These are phyloP conservation scores for Paracentrotus lividus DNA, from an alignment of 53 echinoderm and acorn worm genomes.

Conservation along the genomic window DNA sequence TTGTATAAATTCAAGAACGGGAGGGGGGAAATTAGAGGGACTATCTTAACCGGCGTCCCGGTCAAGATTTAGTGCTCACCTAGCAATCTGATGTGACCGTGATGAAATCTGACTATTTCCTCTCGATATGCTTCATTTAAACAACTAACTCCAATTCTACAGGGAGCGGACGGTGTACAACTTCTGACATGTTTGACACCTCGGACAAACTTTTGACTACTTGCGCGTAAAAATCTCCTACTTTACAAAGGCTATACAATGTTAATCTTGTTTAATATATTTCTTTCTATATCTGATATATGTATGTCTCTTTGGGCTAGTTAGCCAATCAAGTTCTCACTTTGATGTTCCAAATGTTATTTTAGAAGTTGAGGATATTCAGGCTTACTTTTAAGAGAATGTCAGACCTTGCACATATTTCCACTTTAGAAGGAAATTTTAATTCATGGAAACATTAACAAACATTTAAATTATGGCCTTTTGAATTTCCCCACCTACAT, in stretches of 20 bases:
- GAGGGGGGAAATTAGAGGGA: constrained; percentile 17
- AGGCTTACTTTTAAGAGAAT: too few species aligned
- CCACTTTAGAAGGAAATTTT: too few species aligned
- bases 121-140: constrained; percentile 39
- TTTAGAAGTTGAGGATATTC: too few species aligned
- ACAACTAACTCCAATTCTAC: constrained; percentile 2
- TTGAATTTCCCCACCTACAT: too few species aligned
- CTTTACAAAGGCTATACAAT: neutral
- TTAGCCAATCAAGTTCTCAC: too few species aligned
- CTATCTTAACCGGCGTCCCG: neutral
- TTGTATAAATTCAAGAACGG: neutral
- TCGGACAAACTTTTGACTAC: neutral
- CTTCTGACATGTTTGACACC: constrained; percentile 12
- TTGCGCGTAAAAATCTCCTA: neutral
- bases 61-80: neutral
- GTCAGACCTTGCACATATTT: too few species aligned
- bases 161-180: neutral
- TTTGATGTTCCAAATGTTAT: too few species aligned
- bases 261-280: too few species aligned
- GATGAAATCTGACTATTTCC: constrained; percentile 57
- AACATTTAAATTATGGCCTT: too few species aligned
- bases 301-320: too few species aligned
- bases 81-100: constrained; percentile 17
- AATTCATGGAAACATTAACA: too few species aligned
- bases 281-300: too few species aligned